Conservation (phyloP, 2,797 vertebrate species). For the Xyrichtys novacula region DNA sequence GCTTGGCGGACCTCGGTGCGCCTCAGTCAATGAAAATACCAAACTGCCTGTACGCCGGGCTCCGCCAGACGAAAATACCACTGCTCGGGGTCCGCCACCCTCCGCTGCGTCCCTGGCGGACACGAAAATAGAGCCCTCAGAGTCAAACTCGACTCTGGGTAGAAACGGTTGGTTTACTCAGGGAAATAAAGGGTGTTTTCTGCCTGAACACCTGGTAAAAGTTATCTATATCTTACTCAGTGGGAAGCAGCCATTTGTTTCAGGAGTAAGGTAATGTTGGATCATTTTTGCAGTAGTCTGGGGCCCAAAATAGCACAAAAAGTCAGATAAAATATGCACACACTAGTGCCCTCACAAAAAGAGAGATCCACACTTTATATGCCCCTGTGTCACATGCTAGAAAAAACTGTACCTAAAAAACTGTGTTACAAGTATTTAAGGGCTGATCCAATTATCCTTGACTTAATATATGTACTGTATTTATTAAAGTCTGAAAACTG, state of each 20-base stretch:
- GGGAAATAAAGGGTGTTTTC: constrained; percentile 1
- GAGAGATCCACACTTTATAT: background rate
- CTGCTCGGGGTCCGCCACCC: no score
- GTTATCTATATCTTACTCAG: background rate
- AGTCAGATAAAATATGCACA: background rate
- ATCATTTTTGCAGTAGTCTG: constrained; percentile 12
- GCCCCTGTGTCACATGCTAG: background rate
- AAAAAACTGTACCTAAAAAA: background rate
- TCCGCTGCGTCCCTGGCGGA: no score
- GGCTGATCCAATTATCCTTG: no score
- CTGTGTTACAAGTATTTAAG: no score
- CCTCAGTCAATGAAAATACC: no score
- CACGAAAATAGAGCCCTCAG: no score
- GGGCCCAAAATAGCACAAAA: constrained; percentile 7
- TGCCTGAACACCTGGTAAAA: constrained; percentile 1
- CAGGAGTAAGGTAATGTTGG: constrained; percentile 45
- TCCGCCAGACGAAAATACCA: no score
- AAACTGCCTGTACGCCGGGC: no score
- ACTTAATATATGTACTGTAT: no score
- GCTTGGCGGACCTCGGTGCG: no score
- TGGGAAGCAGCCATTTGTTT: constrained; percentile 72
- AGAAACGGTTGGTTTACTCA: background rate
- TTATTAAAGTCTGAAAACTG: no score
- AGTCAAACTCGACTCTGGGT: constrained; percentile 40
- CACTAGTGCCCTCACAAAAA: background rate